A percentile compares a stretch with the other conserved stretches of the same genome.
Conservation (phyloP, 2,888 invertebrate genomes). For the Yponomeuta evonymella region DNA sequence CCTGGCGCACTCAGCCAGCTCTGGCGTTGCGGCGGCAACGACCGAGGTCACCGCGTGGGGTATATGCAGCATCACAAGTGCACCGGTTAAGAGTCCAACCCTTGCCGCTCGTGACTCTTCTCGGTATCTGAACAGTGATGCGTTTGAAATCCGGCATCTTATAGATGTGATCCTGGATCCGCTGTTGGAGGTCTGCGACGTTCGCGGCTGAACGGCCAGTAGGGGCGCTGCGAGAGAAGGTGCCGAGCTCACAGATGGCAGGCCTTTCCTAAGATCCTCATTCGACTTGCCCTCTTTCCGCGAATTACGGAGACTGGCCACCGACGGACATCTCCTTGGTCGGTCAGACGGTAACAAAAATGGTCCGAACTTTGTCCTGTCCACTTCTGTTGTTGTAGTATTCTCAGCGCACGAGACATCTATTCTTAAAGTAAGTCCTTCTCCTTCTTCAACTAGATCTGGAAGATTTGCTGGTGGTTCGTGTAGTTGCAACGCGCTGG, state of each 20-base stretch:
- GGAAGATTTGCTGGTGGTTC: slow-evolving; percentile 60
- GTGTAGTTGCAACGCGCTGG: slow-evolving; percentile 71
- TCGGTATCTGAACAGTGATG: slow-evolving; percentile 87
- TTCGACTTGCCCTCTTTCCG: slow-evolving; percentile 60
- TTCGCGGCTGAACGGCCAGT: slow-evolving; percentile 47
- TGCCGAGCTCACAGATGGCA: slow-evolving; percentile 71
- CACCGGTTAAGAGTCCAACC: slow-evolving; percentile 79
- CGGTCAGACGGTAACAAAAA: slow-evolving; percentile 64
- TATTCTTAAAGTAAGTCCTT: slow-evolving; percentile 63
- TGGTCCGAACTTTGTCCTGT: slow-evolving; percentile 56
- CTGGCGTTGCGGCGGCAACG: slow-evolving; percentile 59
- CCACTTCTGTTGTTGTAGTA: slow-evolving; percentile 36
- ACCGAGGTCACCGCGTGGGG: slow-evolving; percentile 73
- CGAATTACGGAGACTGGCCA: slow-evolving; percentile 59
- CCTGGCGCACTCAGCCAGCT: slow-evolving; percentile 63
- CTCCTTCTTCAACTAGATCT: slow-evolving; percentile 59
- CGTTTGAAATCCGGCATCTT: slow-evolving; percentile 88
- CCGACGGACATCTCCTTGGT: slow-evolving; percentile 63
- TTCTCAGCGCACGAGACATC: slow-evolving; percentile 46
- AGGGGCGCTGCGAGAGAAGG: slow-evolving; percentile 65
- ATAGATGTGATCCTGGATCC: slow-evolving; percentile 83
- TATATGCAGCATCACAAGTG: slow-evolving; percentile 84
- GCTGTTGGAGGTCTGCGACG: slow-evolving; percentile 61
- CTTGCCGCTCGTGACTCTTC: slow-evolving; percentile 94
- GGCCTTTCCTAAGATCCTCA: slow-evolving; percentile 54